Percentiles rank a stretch among this genome's conserved stretches.
Conservation (phyloP, 2,888 invertebrate species). For the Euphydryas editha region DNA sequence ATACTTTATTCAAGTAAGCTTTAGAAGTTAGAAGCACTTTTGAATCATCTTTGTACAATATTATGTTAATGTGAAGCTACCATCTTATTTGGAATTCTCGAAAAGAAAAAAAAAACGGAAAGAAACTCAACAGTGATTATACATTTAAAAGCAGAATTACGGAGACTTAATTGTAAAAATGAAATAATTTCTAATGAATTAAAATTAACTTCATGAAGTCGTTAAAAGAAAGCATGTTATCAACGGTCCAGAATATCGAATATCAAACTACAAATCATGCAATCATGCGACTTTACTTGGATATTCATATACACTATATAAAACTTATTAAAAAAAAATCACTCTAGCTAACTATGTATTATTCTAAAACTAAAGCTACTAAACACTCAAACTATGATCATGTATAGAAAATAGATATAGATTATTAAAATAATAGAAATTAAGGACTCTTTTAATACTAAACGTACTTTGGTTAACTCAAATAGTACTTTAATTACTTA, state of each 20-base stretch:
- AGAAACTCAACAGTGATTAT: too few species aligned
- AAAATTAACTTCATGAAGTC: neutral
- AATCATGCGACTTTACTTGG: neutral
- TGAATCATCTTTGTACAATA: too few species aligned
- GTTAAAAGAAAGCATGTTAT: constrained; percentile 5
- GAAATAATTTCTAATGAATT: neutral
- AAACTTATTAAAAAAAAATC: neutral
- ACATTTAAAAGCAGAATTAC: too few species aligned
- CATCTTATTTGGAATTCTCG: too few species aligned
- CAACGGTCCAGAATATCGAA: neutral
- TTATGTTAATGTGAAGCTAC: too few species aligned
- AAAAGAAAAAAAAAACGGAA: too few species aligned
- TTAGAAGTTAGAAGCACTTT: too few species aligned
- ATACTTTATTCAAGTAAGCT: too few species aligned
- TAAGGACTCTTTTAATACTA: too few species aligned
- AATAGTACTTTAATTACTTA: too few species aligned
- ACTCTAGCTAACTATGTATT: neutral
- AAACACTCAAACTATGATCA: constrained; percentile 12
- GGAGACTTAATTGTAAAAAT: neutral
- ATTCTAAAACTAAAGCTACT: constrained; percentile 15
- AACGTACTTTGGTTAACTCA: too few species aligned
- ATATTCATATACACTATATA: neutral
- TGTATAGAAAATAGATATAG: constrained; percentile 14
- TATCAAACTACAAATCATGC: neutral
- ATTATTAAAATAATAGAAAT: neutral